Conservation (phyloP, 2,888 invertebrate genomes). For the Acrocera orbiculus region DNA sequence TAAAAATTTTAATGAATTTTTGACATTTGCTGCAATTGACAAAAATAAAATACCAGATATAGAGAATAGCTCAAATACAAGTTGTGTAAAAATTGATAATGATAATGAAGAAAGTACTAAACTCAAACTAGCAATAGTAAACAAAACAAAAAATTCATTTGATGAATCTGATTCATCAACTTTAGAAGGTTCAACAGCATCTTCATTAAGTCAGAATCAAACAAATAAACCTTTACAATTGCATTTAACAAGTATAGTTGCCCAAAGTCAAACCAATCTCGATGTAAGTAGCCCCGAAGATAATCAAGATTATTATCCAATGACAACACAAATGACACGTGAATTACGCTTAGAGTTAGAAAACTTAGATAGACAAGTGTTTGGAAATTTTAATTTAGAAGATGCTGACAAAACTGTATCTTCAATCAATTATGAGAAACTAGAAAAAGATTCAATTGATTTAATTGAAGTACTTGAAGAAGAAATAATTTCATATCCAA, state of each 20-base stretch:
- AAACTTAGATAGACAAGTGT: conserved; percentile 68
- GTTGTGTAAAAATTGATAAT: conserved; percentile 1
- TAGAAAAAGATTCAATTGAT: conserved; percentile 29
- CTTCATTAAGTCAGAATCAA: conserved; percentile 14
- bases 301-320: conserved; percentile 66
- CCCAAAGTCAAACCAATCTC: conserved; percentile 19
- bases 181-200: conserved; percentile 3
- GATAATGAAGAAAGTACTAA: conserved; percentile 4
- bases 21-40: conserved; percentile 54
- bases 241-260: conserved; percentile 17
- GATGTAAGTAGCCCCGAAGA: conserved; percentile 63
- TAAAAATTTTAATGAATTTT: conserved; percentile 69
- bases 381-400: conserved; percentile 34
- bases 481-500: conserved; percentile 24
- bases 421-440: conserved; percentile 26
- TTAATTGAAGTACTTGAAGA: conserved; percentile 26
- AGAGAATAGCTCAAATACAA: conserved; percentile 6
- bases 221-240: conserved; percentile 13
- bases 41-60: conserved; percentile 37
- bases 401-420: background rate
- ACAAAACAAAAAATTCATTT: conserved; percentile 32
- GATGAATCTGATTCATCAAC: conserved; percentile 34
- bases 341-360: conserved; percentile 67
- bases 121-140: conserved; percentile 29
- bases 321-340: conserved; percentile 74